These are phyloP conservation scores for Ceratotherium simum DNA, from an alignment of 2,113 vertebrate genomes.

Conservation along the genomic window DNA sequence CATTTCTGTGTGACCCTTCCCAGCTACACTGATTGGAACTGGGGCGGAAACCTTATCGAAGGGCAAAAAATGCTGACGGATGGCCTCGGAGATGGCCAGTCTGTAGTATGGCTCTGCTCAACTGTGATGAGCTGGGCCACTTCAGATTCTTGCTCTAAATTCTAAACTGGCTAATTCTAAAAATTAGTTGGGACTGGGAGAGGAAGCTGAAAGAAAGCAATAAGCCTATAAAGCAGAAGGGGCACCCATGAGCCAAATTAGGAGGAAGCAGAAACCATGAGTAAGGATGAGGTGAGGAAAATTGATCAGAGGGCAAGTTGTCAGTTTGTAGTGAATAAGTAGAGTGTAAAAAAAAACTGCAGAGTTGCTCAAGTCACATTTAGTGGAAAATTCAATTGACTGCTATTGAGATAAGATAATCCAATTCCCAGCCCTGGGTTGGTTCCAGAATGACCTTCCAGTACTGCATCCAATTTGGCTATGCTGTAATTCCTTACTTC, in stretches of 20 bases:
- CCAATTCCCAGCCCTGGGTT: not conserved
- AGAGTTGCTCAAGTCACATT: not conserved
- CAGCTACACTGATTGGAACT: not conserved
- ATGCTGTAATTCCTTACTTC: not conserved
- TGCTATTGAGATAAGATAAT: not conserved
- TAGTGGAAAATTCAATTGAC: not conserved
- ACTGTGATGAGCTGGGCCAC: not conserved
- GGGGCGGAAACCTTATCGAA: not conserved
- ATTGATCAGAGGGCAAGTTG: not conserved
- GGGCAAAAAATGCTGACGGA: not conserved
- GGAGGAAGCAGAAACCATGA: constrained; percentile 1
- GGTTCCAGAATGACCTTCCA: not conserved
- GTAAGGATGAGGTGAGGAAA: not conserved
- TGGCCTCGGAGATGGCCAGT: not conserved
- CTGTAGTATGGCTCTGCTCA: not conserved
- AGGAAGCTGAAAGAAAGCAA: not conserved
- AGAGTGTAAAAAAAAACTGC: not conserved
- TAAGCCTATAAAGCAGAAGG: not conserved
- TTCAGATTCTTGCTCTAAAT: not conserved
- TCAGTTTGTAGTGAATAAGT: not conserved
- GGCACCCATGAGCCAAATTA: not conserved
- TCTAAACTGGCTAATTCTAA: not conserved
- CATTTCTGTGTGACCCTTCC: not conserved
- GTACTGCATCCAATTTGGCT: not conserved
- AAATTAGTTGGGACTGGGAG: not conserved